These are phyloP conservation scores for Botia almorhae DNA, from an alignment of 2,797 vertebrate genomes.

Conservation along the genomic window DNA sequence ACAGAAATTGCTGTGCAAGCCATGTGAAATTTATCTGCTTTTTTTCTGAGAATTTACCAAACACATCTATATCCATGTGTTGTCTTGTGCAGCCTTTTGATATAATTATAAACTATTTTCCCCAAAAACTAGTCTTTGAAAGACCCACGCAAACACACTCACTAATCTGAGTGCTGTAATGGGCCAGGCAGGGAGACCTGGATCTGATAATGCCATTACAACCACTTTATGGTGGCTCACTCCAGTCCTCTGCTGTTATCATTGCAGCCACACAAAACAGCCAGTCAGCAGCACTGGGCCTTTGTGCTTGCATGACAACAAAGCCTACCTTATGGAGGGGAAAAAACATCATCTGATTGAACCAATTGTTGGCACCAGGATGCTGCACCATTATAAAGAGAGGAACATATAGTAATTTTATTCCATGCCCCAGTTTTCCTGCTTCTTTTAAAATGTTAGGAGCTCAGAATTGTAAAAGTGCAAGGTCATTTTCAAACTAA, in stretches of 20 bases:
- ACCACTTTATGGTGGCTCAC: slow-evolving; percentile 63
- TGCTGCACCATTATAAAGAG: slow-evolving; percentile 39
- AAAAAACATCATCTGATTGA: slow-evolving; percentile 57
- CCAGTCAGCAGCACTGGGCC: slow-evolving; percentile 33
- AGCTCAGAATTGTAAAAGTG: neutral
- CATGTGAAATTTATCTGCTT: too few relatives aligned
- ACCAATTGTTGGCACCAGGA: slow-evolving; percentile 44
- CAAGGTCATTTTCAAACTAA: neutral
- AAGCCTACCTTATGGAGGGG: slow-evolving; percentile 37
- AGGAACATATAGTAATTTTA: slow-evolving; percentile 24
- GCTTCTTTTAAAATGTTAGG: slow-evolving; percentile 13
- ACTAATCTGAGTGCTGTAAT: slow-evolving; percentile 58
- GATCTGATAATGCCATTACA: slow-evolving; percentile 75
- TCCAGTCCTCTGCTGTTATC: slow-evolving; percentile 56
- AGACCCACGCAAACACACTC: slow-evolving; percentile 19
- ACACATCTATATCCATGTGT: neutral
- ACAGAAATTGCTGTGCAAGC: too few relatives aligned
- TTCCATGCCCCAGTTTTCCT: slow-evolving; percentile 20
- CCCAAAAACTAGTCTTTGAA: slow-evolving; percentile 44
- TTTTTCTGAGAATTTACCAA: neutral
- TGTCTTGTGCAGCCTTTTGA: slow-evolving; percentile 3
- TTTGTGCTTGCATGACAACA: slow-evolving; percentile 52
- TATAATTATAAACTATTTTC: slow-evolving; percentile 52
- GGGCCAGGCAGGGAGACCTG: slow-evolving; percentile 56
- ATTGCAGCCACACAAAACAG: slow-evolving; percentile 51